Evolutionary conservation across 2,113 vertebrate genomes (phyloP), one percentile per base, ranked within the genome.

Genomic region (Peromyscus leucopus): DNA sequence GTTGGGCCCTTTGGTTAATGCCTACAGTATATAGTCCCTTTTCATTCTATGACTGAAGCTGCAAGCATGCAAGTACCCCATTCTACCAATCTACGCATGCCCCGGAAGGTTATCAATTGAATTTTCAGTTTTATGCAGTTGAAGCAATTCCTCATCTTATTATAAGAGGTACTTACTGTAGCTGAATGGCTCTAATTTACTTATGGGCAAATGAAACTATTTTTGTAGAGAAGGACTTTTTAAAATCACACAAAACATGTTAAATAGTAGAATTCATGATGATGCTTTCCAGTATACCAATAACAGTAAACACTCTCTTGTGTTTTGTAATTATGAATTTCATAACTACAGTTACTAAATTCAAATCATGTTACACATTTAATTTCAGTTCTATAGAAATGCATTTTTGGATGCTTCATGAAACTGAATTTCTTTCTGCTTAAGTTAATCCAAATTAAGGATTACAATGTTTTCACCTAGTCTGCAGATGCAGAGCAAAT

Each of bases 121-220:
- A 84, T 65, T 85, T 72, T 80, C 36, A 96, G 39, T 84, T 96
- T 97, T 87, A 22, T 87, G 31, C 2, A 85, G 51, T 72, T 88
- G 17, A 96, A 95, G 90, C 17, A 36, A 76, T 93, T 36, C 13
- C 21, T 96, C 28, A 13, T 71, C 21, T 39, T 79, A 79, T 57
- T 93, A 26, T 63, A 91, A 65, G n/a, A 61, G 63, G 21, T 2
- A 39, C 21, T 91, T 2, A 39, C 21, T 91, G 5, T 71, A 69
- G 61, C 22, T 82, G 39, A 86, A 88, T 3, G 80, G 1, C 55
- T 86, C 82, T 79, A 42, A 79, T 76, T 90, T 78, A 94, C 17
- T 83, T 85, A 78, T 39, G 61, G 83, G 11, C 63, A 96, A 88
- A 39, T 67, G 55, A 96, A 93, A 93, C 89, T 91, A 90, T 72